phyloP scores from a whole-genome alignment of 2,797 vertebrate genomes.

The Tangara arthus region DNA sequence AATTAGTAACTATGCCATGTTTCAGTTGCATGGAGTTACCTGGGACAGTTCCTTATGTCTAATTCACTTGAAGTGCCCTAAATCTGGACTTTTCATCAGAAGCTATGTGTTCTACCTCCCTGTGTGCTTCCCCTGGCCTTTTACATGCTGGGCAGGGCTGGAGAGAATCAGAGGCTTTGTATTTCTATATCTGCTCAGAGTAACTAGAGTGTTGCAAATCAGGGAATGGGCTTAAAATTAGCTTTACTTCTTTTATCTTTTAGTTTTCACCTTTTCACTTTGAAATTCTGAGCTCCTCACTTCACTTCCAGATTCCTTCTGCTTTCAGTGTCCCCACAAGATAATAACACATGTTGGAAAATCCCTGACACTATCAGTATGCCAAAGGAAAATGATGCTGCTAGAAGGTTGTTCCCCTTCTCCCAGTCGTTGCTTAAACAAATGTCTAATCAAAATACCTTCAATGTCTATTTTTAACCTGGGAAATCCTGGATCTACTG shows the following conservation, averaged over 20 bases:
- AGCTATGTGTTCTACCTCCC: rapidly evolving
- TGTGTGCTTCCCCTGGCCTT: neutral
- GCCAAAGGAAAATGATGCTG: neutral
- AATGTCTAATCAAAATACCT: neutral
- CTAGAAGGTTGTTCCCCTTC: neutral
- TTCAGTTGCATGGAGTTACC: neutral
- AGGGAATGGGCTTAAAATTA: neutral
- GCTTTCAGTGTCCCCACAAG: neutral
- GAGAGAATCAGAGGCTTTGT: neutral
- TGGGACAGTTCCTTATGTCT: neutral
- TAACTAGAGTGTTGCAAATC: neutral
- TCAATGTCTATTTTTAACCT: neutral
- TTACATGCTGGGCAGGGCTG: neutral
- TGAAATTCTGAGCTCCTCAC: neutral
- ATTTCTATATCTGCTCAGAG: neutral
- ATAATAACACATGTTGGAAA: neutral
- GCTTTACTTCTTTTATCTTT: neutral
- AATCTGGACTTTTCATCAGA: neutral
- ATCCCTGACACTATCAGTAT: neutral
- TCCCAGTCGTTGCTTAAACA: neutral
- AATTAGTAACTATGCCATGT: neutral
- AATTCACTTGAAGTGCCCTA: neutral
- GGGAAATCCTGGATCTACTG: neutral
- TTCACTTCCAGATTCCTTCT: neutral
- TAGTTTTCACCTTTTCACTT: neutral